A percentile compares a stretch with the other conserved stretches of the same genome.
Evolutionary conservation across 2,797 vertebrate genomes (phyloP).

Genomic region (Intellagama lesueurii): DNA sequence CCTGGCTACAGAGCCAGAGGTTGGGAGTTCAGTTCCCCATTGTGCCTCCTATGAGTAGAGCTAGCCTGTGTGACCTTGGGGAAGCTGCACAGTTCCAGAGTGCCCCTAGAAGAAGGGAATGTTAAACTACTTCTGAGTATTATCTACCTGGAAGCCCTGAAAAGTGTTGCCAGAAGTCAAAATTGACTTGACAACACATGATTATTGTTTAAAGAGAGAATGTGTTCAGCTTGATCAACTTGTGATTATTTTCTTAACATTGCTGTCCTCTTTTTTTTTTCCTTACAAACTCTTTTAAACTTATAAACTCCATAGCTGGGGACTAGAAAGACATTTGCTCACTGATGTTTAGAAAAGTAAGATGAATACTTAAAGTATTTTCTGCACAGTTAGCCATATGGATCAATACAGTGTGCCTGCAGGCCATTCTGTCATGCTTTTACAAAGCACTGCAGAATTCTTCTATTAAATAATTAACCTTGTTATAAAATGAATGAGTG

Average conservation of each 20-base stretch:
- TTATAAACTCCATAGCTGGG: not conserved
- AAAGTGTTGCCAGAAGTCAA: too few species aligned
- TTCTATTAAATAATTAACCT: constrained; percentile 20
- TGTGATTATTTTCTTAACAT: not conserved
- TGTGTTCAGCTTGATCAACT: not conserved
- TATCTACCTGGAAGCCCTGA: too few species aligned
- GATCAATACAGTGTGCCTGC: constrained; percentile 13
- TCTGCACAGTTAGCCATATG: not conserved
- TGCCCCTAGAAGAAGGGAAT: too few species aligned
- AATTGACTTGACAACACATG: too few species aligned
- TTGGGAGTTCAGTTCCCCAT: too few species aligned
- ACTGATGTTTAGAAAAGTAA: constrained; percentile 38
- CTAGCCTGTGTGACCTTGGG: too few species aligned
- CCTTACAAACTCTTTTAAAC: constrained; percentile 8
- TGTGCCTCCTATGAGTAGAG: too few species aligned
- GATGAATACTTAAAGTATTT: constrained; percentile 38
- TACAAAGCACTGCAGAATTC: constrained; percentile 31
- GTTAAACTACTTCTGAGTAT: too few species aligned
- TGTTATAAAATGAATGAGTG: not conserved
- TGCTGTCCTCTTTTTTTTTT: not conserved
- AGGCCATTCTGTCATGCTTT: not conserved
- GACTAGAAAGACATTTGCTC: constrained; percentile 27
- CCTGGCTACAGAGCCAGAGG: too few species aligned
- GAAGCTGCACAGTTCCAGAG: too few species aligned
- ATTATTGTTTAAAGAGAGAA: too few species aligned